phyloP scores from a whole-genome alignment of 2,888 invertebrate species.

The Muschampia plurimacula region DNA sequence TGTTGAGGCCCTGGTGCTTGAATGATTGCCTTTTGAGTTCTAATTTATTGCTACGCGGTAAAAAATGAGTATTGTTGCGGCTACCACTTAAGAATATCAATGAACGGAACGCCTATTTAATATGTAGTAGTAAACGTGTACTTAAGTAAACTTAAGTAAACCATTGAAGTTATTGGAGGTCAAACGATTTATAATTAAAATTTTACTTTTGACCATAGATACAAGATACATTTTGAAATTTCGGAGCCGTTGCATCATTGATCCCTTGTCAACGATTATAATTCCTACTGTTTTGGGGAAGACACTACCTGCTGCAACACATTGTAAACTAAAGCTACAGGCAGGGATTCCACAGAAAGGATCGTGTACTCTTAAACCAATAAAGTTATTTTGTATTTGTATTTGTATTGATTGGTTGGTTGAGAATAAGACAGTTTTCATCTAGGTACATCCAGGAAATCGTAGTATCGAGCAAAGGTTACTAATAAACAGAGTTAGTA shows the following conservation, averaged over 20 bases:
- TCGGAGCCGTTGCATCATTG: too few relatives aligned
- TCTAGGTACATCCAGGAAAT: too few relatives aligned
- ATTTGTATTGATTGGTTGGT: too few relatives aligned
- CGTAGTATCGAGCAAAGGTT: too few relatives aligned
- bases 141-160: neutral
- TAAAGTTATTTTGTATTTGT: too few relatives aligned
- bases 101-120: conserved; percentile 34
- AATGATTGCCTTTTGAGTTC: conserved; percentile 58
- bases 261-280: too few relatives aligned
- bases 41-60: conserved; percentile 58
- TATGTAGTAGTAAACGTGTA: conserved; percentile 5
- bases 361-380: too few relatives aligned
- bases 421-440: neutral
- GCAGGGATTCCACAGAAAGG: too few relatives aligned
- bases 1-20: conserved; percentile 37
- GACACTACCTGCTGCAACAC: too few relatives aligned
- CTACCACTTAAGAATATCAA: conserved; percentile 57
- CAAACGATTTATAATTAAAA: neutral
- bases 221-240: neutral
- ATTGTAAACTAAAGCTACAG: too few relatives aligned
- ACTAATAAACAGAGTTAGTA: too few relatives aligned
- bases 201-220: neutral
- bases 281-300: too few relatives aligned
- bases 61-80: conserved; percentile 57
- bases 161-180: neutral